Base-by-base conservation (phyloP, 2,797 vertebrate species). In the Merluccius polli region DNA sequence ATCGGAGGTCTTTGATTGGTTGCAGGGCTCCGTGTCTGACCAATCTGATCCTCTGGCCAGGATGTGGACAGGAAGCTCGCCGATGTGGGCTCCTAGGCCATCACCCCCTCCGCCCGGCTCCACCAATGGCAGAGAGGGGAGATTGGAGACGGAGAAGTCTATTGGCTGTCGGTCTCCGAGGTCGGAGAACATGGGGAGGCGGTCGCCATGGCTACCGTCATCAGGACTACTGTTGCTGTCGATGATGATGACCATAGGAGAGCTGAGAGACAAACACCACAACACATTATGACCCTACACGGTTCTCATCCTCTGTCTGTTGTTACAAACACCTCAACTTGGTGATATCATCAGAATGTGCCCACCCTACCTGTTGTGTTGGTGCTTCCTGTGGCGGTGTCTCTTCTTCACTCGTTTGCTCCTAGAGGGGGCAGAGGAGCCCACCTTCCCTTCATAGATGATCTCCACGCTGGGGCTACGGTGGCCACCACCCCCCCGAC, bases 391-490 rank as follows among this genome's bases (percentile, higher is more conserved):
- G 71, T 65, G 85, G 3, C 41, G 85, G 0, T 74, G 79, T 63
- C 72, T 87, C 77, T 86, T 73, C 70, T 77, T 73, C 67, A 77
- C 84, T 0, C 82, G 87, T 9, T 85, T 87, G 65, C 8, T 72
- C 0, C 75, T 38, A 0, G 79, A 33, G 0, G 79, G 63, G 0
- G 70, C 1, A 0, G 8, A 36, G 4, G 79, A 7, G 1, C 10
- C 0, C 21, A 83, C 1, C 13, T 83, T 85, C 1, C 90, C 89
- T 71, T 92, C 91, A 5, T 89, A 92, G 75, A 92, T 77, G 74
- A 92, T 92, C 86, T 92, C 91, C 77, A 92, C 89, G 16, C 91
- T 92, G 59, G 91, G 89, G 27, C 90, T 91, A 0, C 91, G 88
- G 7, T 86, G 83, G 0, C 72, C 83, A 59, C 86, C 44, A 72